Conservation (phyloP, 2,113 vertebrate genomes). For the Porphyrio hochstetteri region DNA sequence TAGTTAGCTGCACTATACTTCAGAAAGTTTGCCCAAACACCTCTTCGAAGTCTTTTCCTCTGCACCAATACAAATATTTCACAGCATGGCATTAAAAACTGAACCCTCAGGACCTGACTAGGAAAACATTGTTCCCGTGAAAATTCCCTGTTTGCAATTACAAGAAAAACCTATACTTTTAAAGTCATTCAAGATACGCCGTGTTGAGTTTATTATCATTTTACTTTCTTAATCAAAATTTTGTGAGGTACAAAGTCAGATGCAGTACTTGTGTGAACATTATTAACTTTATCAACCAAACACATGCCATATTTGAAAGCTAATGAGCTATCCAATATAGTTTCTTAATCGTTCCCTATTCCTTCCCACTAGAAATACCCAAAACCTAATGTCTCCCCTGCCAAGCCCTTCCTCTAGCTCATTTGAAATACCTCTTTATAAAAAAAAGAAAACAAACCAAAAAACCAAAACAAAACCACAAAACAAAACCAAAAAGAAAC, state of each 20-base stretch:
- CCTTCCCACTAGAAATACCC: background rate
- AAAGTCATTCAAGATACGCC: background rate
- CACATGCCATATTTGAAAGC: conserved; percentile 20
- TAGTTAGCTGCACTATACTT: background rate
- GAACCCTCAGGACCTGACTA: background rate
- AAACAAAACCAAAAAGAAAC: too few species aligned
- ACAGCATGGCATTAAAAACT: background rate
- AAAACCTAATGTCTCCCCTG: background rate
- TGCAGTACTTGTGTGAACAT: background rate
- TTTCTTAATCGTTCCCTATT: background rate
- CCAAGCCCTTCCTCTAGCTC: background rate
- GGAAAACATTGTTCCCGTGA: background rate
- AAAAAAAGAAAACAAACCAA: background rate
- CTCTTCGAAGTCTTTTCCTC: background rate
- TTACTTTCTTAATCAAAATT: conserved; percentile 28
- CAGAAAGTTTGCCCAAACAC: background rate
- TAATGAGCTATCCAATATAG: background rate
- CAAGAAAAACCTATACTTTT: background rate
- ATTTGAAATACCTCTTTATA: background rate
- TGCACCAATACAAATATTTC: background rate
- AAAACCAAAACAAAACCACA: too few species aligned
- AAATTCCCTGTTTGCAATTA: background rate
- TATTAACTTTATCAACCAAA: conserved; percentile 12
- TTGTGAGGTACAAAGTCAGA: background rate
- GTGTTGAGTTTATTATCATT: background rate